Evolutionary conservation across 2,113 vertebrate species (phyloP).

Genomic region (Hydrolagus affinis): DNA sequence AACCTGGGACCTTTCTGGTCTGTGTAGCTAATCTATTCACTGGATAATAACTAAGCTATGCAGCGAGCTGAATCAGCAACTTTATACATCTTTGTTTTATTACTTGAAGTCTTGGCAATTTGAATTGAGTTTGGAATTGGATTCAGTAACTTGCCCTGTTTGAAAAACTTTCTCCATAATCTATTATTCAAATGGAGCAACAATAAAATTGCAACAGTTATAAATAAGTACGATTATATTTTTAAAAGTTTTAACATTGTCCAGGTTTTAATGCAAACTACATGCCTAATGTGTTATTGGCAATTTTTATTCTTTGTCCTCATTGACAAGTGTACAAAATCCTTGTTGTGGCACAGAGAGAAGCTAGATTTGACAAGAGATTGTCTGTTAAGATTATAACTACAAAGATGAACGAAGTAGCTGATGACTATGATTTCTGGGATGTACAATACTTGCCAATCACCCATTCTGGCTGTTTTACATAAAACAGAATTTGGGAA

Average conservation of each 20-base stretch:
- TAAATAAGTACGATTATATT: background rate
- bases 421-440: background rate
- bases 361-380: background rate
- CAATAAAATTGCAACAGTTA: constrained; percentile 5
- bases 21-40: too few relatives aligned
- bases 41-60: too few relatives aligned
- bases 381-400: background rate
- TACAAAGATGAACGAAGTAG: background rate
- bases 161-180: background rate
- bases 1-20: too few relatives aligned
- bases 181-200: background rate
- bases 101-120: background rate
- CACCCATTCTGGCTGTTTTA: background rate
- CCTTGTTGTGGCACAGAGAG: background rate
- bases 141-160: background rate
- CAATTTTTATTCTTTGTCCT: background rate
- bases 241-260: background rate
- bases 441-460: background rate
- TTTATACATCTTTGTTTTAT: background rate
- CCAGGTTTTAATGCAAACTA: background rate
- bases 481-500: background rate
- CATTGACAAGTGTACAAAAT: background rate
- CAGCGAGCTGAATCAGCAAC: too few relatives aligned
- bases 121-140: background rate
- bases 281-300: background rate